Evolutionary conservation across 2,888 invertebrate species (phyloP), one percentile per base, ranked within the genome.

Genomic region (Electrophaes corylata): DNA sequence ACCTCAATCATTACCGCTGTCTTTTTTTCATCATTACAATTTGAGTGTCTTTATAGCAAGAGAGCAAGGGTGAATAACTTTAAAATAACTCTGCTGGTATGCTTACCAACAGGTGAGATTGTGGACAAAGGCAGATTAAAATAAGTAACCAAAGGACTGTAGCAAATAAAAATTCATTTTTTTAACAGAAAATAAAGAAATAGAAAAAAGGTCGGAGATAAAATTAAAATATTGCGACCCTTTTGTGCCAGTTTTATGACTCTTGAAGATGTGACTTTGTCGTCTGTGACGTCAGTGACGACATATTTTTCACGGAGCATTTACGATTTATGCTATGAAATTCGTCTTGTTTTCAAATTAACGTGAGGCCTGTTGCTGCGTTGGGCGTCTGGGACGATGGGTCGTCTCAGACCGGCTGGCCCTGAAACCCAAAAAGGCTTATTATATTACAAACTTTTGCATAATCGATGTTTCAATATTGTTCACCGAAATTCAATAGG

Each of bases 181-280:
- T 14, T 33, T 26, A 23, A 33, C 31, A 16, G 33, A 44, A 48
- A 29, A 58, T n/a, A 44, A 43, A 20, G 23, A 58, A 51, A 40
- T 40, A 10, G 20, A 47, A 41, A 29, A 59, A 51, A 45, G 46
- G 45, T 49, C 29, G 46, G 45, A 31, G 50, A 66, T 63, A 60
- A 61, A 66, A 62, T 62, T 66, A 62, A 60, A 64, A 60, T 61
- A 60, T 50, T 29, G 48, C 47, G 46, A 33, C 45, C 56, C 48
- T 59, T 54, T 62, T 54, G 50, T 39, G 51, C 16, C 58, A 26
- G 60, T 57, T 60, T 57, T 60, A 63, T 41, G 57, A 52, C 35
- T 39, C 57, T 60, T 53, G 52, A 56, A 62, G 62, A 40, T 47
- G 55, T 43, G 49, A 49, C 55, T 29, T 56, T 49, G 51, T 10